Base-by-base conservation (phyloP, 2,888 invertebrate genomes). In the Agrenia bidenticulata region DNA sequence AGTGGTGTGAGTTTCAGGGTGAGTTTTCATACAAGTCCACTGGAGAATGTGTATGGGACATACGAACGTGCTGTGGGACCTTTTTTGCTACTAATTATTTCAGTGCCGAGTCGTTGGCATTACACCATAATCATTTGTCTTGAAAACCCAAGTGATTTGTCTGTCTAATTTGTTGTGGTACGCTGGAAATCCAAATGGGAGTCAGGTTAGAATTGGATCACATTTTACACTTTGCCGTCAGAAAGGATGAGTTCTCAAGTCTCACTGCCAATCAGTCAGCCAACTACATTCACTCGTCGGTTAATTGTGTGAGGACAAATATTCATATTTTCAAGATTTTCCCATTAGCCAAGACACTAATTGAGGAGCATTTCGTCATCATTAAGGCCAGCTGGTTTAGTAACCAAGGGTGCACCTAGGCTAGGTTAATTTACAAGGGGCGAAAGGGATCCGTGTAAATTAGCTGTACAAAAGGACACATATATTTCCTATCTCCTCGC, bases 111-210 rank as follows among this genome's bases (percentile, higher is more conserved):
- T 71, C 66, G 63, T 71, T 69, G 71, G 69, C 72, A 66, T 69
- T 66, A 68, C 69, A 73, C 72, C 69, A 72, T 70, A 73, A 72
- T 71, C 73, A 75, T 74, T 75, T 74, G 76, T 75, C 70, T 74
- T 63, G 62, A 64, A 66, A 61, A 71, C 71, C 65, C 66, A 60
- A 73, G 72, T 71, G 74, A 76, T 76, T 76, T 75, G 76, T 76
- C 74, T 74, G 69, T 70, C 74, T 73, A 76, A 76, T 76, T 76
- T 76, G 72, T 67, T 72, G 68, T 67, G 71, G 73, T 72, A 74
- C 69, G 72, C 68, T 70, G 64, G 70, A 63, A 63, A 70, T 68
- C 61, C 55, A 65, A 70, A 67, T 62, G 64, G 68, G 73, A 73
- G 42, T 24, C 42, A 57, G 24, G 57, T 57, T 57, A 9, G 26